Conservation (phyloP, 1,140 invertebrate species). For the Eriosoma lanigerum region DNA sequence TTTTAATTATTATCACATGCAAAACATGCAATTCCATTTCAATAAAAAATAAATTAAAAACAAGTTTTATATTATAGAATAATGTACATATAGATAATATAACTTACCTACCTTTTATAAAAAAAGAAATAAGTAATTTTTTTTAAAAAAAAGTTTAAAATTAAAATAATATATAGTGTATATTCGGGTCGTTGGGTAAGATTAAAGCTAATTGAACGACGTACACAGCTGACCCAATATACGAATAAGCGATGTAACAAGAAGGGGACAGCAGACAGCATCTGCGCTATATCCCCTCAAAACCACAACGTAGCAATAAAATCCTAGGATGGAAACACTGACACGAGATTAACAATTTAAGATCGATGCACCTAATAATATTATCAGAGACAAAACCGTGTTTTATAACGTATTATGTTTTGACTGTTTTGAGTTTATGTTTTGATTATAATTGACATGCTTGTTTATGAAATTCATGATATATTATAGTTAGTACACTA, state of each 20-base stretch:
- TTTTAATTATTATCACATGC: too few species aligned
- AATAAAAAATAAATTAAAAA: too few species aligned
- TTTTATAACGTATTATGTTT: not conserved
- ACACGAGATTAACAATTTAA: slow-evolving; percentile 21
- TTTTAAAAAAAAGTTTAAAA: too few species aligned
- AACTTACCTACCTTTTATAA: too few species aligned
- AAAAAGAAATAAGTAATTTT: too few species aligned
- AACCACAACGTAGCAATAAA: not conserved
- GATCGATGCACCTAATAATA: slow-evolving; percentile 7
- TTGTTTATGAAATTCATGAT: too few species aligned
- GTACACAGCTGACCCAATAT: not conserved
- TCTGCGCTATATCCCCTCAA: not conserved
- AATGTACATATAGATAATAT: too few species aligned
- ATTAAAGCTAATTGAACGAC: slow-evolving; percentile 2
- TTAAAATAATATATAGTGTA: not conserved
- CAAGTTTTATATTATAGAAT: too few species aligned
- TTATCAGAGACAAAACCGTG: not conserved
- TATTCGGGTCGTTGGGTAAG: not conserved
- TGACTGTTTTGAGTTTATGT: too few species aligned
- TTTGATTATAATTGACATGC: too few species aligned
- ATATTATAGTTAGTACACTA: too few species aligned
- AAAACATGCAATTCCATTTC: too few species aligned
- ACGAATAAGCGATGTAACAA: not conserved
- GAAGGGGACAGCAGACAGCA: not conserved
- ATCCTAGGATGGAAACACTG: not conserved